Conservation (phyloP, 1,140 invertebrate genomes). For the Leptopilina clavipes region DNA sequence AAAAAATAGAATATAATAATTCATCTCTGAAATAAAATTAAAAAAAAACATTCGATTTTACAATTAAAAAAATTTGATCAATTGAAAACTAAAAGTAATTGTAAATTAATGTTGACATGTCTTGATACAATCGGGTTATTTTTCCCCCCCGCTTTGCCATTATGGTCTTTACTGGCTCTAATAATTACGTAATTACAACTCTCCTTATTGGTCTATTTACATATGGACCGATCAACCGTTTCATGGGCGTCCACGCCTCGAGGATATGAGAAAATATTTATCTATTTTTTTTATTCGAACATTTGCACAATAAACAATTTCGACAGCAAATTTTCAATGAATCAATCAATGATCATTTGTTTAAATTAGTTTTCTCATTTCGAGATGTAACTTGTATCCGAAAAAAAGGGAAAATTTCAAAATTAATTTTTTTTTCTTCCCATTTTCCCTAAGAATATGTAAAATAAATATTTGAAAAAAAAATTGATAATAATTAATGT, state of each 20-base stretch:
- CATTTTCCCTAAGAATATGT: no score
- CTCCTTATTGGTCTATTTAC: slow-evolving; percentile 24
- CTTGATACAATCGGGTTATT: background rate
- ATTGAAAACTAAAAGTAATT: no score
- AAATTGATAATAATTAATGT: no score
- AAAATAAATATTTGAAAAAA: no score
- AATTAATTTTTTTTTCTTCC: no score
- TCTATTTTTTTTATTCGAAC: background rate
- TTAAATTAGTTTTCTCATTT: no score
- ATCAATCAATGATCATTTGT: background rate
- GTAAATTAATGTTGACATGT: background rate
- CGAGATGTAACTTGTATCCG: no score
- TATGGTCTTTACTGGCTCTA: background rate
- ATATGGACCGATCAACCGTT: slow-evolving; percentile 20
- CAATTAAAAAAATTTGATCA: background rate
- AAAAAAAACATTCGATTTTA: background rate
- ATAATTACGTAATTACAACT: slow-evolving; percentile 9
- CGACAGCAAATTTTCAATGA: background rate
- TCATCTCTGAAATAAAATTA: background rate
- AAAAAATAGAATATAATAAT: no score
- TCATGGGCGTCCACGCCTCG: slow-evolving; percentile 20
- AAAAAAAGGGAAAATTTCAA: no score
- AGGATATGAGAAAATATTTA: slow-evolving; percentile 34
- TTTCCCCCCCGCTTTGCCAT: background rate
- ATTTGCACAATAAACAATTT: background rate